Conservation (phyloP, 2,888 invertebrate genomes). For the Mesoligia furuncula region DNA sequence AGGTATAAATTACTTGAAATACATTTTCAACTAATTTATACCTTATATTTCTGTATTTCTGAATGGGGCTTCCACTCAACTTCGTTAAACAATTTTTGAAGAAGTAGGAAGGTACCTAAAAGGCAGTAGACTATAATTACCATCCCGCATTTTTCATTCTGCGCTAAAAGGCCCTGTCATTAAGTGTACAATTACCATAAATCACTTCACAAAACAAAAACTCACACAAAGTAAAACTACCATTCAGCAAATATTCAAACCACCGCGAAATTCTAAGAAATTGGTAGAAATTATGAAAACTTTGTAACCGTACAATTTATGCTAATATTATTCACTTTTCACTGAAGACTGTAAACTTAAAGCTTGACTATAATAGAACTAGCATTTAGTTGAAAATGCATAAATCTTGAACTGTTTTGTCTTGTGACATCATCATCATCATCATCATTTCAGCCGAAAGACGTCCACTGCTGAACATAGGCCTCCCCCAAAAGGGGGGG, state of each 20-base stretch:
- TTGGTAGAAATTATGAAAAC: constrained; percentile 27
- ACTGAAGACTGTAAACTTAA: constrained; percentile 7
- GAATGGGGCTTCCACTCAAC: not conserved
- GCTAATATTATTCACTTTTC: constrained; percentile 22
- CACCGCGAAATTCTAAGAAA: constrained; percentile 3
- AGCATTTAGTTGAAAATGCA: constrained; percentile 10
- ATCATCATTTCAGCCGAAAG: too few relatives aligned
- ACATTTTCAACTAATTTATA: too few relatives aligned
- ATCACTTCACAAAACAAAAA: constrained; percentile 26
- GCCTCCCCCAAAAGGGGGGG: too few relatives aligned
- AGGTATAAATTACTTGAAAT: not conserved
- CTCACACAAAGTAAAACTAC: not conserved
- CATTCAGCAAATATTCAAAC: constrained; percentile 27
- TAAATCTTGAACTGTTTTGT: not conserved
- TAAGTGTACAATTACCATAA: constrained; percentile 39
- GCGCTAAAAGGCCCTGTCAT: constrained; percentile 22
- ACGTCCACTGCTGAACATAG: too few relatives aligned
- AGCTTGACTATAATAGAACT: constrained; percentile 6
- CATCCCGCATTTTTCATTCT: constrained; percentile 17
- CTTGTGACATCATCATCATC: too few relatives aligned
- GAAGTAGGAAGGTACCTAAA: not conserved
- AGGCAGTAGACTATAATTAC: constrained; percentile 15
- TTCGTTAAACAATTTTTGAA: not conserved
- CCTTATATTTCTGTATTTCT: too few relatives aligned
- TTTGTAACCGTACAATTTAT: constrained; percentile 27